phyloP scores from a whole-genome alignment of 2,113 vertebrate genomes.

The Lanius ludovicianus region DNA sequence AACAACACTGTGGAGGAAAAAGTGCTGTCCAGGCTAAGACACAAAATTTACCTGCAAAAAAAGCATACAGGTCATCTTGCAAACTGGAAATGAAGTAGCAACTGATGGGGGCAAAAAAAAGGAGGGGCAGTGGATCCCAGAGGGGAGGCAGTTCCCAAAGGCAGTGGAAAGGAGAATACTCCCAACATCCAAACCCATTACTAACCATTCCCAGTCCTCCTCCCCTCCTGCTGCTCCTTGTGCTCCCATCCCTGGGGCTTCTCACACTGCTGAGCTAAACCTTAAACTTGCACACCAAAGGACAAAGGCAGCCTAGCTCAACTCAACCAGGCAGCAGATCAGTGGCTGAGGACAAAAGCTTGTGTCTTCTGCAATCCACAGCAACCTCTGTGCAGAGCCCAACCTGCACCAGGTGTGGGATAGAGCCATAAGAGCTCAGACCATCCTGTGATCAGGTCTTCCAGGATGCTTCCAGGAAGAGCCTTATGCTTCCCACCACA shows the following conservation, averaged over 20 bases:
- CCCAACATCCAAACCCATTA: not conserved
- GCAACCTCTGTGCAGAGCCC: not conserved
- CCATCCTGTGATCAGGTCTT: not conserved
- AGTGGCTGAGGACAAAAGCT: not conserved
- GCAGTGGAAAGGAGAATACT: not conserved
- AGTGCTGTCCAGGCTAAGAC: not conserved
- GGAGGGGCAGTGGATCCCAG: not conserved
- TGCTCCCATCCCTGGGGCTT: not conserved
- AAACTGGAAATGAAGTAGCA: not conserved
- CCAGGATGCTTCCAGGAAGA: not conserved
- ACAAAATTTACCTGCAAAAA: not conserved
- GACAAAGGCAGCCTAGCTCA: not conserved
- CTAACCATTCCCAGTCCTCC: not conserved
- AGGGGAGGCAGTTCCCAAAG: not conserved
- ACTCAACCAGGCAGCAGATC: not conserved
- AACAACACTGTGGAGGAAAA: not conserved
- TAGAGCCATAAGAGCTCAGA: not conserved
- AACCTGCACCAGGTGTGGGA: not conserved
- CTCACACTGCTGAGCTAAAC: not conserved
- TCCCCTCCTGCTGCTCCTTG: not conserved
- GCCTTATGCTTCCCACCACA: not conserved
- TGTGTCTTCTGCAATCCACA: not conserved
- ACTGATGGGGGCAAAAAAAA: not conserved
- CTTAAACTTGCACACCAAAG: not conserved
- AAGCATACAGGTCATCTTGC: not conserved